phyloP scores from a whole-genome alignment of 1,140 invertebrate genomes.

The Eurosta solidaginis region DNA sequence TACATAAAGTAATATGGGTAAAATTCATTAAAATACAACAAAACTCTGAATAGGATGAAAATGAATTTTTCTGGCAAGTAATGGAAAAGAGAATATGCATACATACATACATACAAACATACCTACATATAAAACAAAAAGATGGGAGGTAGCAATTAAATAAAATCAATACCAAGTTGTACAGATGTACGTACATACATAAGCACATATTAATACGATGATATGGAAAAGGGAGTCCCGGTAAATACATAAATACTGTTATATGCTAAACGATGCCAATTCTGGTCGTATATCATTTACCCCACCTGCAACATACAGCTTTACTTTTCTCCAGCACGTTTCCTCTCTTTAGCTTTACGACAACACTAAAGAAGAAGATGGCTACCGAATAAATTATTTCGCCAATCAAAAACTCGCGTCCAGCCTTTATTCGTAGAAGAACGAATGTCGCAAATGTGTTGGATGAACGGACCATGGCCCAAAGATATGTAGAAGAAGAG shows the following conservation, averaged over 20 bases:
- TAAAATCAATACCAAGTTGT: too few relatives aligned
- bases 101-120: too few relatives aligned
- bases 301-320: background rate
- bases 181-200: too few relatives aligned
- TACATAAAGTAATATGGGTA: too few relatives aligned
- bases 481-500: background rate
- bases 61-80: too few relatives aligned
- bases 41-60: too few relatives aligned
- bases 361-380: background rate
- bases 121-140: too few relatives aligned
- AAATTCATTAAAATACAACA: too few relatives aligned
- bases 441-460: background rate
- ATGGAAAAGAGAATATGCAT: too few relatives aligned
- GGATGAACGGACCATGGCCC: background rate
- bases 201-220: too few relatives aligned
- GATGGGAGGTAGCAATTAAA: too few relatives aligned
- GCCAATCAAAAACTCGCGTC: constrained; percentile 23
- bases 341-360: too few relatives aligned
- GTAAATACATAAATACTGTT: background rate
- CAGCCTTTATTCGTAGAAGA: background rate
- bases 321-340: background rate
- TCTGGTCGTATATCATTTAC: background rate
- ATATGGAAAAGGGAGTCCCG: background rate
- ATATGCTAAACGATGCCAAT: background rate
- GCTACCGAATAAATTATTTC: constrained; percentile 12